These are phyloP conservation scores for Anolis sagrei DNA, from an alignment of 2,113 vertebrate species.

Conservation along the genomic window DNA sequence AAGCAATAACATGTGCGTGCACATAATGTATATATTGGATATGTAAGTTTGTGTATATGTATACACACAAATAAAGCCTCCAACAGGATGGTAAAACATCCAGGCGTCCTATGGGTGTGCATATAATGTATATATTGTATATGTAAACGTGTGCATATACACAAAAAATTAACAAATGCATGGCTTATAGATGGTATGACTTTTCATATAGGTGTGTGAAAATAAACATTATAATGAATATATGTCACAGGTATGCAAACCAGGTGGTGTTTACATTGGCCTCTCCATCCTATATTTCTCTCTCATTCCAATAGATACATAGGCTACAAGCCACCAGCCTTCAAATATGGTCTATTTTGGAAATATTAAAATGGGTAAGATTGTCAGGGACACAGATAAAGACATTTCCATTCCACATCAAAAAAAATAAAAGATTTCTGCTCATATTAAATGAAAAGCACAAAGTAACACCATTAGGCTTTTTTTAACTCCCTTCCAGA, in stretches of 20 bases:
- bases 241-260: neutral
- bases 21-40: too few relatives aligned
- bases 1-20: too few relatives aligned
- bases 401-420: neutral
- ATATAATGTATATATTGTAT: neutral
- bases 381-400: too few relatives aligned
- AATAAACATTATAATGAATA: neutral
- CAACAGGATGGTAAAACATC: too few relatives aligned
- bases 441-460: neutral
- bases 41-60: too few relatives aligned
- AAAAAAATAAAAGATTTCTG: neutral
- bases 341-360: neutral
- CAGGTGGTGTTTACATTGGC: neutral
- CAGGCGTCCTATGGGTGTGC: too few relatives aligned
- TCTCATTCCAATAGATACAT: too few relatives aligned
- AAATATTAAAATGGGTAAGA: neutral
- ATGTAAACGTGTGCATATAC: neutral
- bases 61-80: too few relatives aligned
- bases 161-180: neutral
- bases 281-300: neutral
- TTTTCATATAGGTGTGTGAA: neutral
- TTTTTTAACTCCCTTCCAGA: conserved; percentile 36
- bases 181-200: neutral
- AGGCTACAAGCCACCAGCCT: too few relatives aligned
- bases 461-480: conserved; percentile 29